These are phyloP conservation scores for Strigamia transsilvanica DNA, from an alignment of 2,888 invertebrate species.

Conservation along the genomic window DNA sequence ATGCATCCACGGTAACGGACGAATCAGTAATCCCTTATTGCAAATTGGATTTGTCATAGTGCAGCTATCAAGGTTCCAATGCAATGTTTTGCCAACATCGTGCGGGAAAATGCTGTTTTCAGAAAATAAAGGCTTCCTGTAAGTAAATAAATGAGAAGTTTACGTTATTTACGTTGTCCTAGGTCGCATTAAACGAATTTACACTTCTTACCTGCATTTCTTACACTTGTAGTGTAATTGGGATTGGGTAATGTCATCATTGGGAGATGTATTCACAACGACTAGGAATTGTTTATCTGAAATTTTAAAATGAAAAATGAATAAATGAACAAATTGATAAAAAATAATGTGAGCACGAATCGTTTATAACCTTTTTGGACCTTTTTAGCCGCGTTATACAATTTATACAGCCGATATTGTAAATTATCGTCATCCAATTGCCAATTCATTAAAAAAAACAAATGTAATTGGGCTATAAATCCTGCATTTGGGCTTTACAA, in stretches of 20 bases:
- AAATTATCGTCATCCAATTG: not conserved
- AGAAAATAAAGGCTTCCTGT: not conserved
- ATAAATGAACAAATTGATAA: not conserved
- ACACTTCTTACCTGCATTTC: constrained; percentile 6
- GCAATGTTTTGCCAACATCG: not conserved
- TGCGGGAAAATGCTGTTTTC: not conserved
- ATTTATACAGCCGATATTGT: constrained; percentile 22
- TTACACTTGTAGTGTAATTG: not conserved
- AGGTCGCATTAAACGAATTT: not conserved
- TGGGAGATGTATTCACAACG: not conserved
- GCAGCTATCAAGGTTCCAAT: not conserved
- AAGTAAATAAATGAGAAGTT: not conserved
- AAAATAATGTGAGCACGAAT: not conserved
- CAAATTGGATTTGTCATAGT: not conserved
- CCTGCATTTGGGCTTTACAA: constrained; percentile 38
- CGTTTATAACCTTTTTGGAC: not conserved
- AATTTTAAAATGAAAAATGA: not conserved
- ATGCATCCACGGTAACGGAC: not conserved
- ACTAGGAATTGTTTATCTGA: not conserved
- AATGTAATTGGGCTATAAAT: constrained; percentile 28
- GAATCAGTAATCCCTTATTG: not conserved
- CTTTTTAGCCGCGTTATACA: not conserved
- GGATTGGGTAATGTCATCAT: not conserved
- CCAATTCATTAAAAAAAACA: constrained; percentile 37
- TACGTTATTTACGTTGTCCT: not conserved